These are phyloP conservation scores for Sphenodon punctatus DNA, from an alignment of 2,797 vertebrate species.

Conservation along the genomic window DNA sequence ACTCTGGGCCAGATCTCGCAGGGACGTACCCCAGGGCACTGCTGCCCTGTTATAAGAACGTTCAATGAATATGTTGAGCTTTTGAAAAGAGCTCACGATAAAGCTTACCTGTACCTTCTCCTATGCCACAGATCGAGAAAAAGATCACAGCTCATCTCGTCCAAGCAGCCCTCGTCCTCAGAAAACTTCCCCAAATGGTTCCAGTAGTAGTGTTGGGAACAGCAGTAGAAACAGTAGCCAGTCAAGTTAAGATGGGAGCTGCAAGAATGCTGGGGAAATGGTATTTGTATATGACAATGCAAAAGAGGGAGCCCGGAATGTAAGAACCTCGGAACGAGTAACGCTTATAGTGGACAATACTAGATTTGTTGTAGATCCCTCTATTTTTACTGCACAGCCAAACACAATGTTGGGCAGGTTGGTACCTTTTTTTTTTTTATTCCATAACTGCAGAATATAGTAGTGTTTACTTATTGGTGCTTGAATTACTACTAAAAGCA, in stretches of 20 bases:
- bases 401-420: slow-evolving; percentile 99
- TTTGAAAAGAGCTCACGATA: no score
- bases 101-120: no score
- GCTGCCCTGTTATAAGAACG: no score
- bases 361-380: slow-evolving; percentile 96
- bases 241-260: slow-evolving; percentile 91
- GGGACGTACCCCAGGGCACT: no score
- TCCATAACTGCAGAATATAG: accelerated
- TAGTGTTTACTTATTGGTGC: background rate
- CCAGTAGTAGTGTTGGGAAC: slow-evolving; percentile 85
- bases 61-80: no score
- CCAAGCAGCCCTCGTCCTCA: slow-evolving; percentile 95
- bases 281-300: slow-evolving; percentile 94
- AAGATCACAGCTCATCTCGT: slow-evolving; percentile 89
- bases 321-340: slow-evolving; percentile 91
- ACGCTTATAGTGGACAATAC: slow-evolving; percentile 98
- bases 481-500: background rate
- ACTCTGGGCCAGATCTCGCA: no score
- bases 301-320: slow-evolving; percentile 88
- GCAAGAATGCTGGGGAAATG: slow-evolving; percentile 91
- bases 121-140: slow-evolving; percentile 89
- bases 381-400: slow-evolving; percentile 97
- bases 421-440: slow-evolving; percentile 36
- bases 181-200: slow-evolving; percentile 90
- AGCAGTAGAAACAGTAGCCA: slow-evolving; percentile 94